Conservation (phyloP, 2,797 vertebrate genomes). For the Bryconaethiops microstoma region DNA sequence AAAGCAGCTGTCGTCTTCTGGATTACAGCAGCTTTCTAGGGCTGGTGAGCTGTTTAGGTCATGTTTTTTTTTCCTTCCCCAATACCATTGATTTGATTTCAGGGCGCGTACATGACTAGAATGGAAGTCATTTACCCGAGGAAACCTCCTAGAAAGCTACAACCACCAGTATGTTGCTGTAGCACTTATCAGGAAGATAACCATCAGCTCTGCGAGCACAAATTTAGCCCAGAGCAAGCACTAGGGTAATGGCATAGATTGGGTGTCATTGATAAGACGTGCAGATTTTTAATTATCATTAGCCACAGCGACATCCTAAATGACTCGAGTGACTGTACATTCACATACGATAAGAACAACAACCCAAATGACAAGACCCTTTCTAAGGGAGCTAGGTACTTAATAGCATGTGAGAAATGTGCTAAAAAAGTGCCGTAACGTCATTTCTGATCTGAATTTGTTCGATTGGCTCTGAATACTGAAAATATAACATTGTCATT, state of each 20-base stretch:
- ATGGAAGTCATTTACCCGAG: slow-evolving; percentile 36
- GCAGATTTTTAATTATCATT: slow-evolving; percentile 49
- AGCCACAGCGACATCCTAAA: slow-evolving; percentile 29
- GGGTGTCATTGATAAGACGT: slow-evolving; percentile 43
- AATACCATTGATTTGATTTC: slow-evolving; percentile 58
- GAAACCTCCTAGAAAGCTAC: slow-evolving; percentile 44
- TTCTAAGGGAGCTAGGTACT: not conserved
- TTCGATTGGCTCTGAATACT: not conserved
- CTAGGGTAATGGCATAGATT: slow-evolving; percentile 36
- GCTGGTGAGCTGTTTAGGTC: slow-evolving; percentile 32
- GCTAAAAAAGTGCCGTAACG: not conserved
- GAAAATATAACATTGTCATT: not conserved
- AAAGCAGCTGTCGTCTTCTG: slow-evolving; percentile 51
- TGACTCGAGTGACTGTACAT: not conserved
- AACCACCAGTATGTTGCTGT: slow-evolving; percentile 23
- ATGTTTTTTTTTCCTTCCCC: not conserved
- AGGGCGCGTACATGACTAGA: slow-evolving; percentile 42
- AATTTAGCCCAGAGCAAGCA: slow-evolving; percentile 44
- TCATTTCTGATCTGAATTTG: slow-evolving; percentile 14
- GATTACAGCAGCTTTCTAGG: slow-evolving; percentile 48
- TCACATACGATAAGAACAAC: slow-evolving; percentile 10
- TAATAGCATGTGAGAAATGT: not conserved
- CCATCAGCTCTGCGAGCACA: slow-evolving; percentile 41
- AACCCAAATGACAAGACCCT: not conserved
- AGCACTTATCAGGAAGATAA: slow-evolving; percentile 49